phyloP scores from a whole-genome alignment of 1,140 invertebrate species.

The Trichonephila clavata region DNA sequence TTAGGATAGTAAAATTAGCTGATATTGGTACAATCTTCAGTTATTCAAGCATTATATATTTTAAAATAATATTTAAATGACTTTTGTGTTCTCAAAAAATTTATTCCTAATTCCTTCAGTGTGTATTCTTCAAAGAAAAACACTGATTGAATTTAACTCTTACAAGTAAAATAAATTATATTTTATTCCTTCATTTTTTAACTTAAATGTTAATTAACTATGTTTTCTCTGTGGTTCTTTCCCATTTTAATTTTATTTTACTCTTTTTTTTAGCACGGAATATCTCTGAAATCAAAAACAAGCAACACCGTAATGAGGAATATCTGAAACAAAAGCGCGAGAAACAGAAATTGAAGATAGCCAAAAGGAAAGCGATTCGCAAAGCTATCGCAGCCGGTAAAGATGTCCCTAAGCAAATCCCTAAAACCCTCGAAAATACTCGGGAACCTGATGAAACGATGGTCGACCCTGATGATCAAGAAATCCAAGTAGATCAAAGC shows the following conservation, averaged over 20 bases:
- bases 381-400: slow-evolving; percentile 59
- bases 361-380: slow-evolving; percentile 25
- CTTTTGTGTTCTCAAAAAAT: too few relatives aligned
- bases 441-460: slow-evolving; percentile 95
- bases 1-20: too few relatives aligned
- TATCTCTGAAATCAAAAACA: slow-evolving; percentile 81
- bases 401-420: slow-evolving; percentile 86
- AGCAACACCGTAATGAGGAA: slow-evolving; percentile 79
- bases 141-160: too few relatives aligned
- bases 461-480: slow-evolving; percentile 89
- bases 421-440: slow-evolving; percentile 95
- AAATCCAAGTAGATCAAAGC: slow-evolving; percentile 88
- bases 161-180: too few relatives aligned
- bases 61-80: too few relatives aligned
- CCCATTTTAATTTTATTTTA: background rate
- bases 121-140: too few relatives aligned
- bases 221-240: background rate
- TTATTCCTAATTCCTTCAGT: too few relatives aligned
- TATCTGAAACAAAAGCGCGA: slow-evolving; percentile 80
- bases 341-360: slow-evolving; percentile 79
- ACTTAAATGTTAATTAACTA: too few relatives aligned
- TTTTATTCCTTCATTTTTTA: too few relatives aligned
- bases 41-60: too few relatives aligned
- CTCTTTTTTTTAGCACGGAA: slow-evolving; percentile 58
- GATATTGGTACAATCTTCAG: too few relatives aligned